Evolutionary conservation across 2,113 vertebrate species (phyloP).

Genomic region (Andinoacara biseriatus): DNA sequence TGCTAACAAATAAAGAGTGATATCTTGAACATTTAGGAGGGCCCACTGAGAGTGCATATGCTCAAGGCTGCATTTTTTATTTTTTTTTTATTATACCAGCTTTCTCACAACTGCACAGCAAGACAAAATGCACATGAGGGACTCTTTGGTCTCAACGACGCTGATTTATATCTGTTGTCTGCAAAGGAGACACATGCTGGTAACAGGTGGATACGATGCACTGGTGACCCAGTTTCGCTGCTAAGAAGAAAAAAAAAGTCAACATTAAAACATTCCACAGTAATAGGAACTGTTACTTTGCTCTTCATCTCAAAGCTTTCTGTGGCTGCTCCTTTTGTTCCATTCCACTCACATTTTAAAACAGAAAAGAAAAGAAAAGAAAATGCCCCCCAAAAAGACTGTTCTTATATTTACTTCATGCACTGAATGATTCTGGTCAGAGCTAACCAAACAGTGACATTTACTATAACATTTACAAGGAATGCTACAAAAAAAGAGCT

Average conservation of each 20-base stretch:
- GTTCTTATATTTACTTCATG: neutral
- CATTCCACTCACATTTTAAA: neutral
- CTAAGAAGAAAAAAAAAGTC: conserved; percentile 1
- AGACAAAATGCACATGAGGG: conserved; percentile 12
- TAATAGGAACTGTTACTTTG: conserved; percentile 15
- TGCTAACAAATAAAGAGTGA: neutral
- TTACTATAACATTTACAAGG: neutral
- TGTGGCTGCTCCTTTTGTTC: neutral
- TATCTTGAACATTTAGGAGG: neutral
- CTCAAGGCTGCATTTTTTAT: neutral
- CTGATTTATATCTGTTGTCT: conserved; percentile 21
- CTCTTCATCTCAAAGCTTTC: conserved; percentile 4
- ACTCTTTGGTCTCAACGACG: conserved; percentile 16
- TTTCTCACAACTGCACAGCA: conserved; percentile 3
- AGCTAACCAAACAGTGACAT: neutral
- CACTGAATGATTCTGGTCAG: neutral
- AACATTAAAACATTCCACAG: neutral
- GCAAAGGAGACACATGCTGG: conserved; percentile 18
- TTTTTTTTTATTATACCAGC: neutral
- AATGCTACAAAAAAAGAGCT: neutral
- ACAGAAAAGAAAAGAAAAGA: neutral
- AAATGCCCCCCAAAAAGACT: neutral
- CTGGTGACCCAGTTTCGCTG: conserved; percentile 24
- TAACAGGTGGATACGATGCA: conserved; percentile 32
- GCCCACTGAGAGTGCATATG: neutral